Evolutionary conservation across 1,140 invertebrate species (phyloP).

Genomic region (Megalonaias nervosa): DNA sequence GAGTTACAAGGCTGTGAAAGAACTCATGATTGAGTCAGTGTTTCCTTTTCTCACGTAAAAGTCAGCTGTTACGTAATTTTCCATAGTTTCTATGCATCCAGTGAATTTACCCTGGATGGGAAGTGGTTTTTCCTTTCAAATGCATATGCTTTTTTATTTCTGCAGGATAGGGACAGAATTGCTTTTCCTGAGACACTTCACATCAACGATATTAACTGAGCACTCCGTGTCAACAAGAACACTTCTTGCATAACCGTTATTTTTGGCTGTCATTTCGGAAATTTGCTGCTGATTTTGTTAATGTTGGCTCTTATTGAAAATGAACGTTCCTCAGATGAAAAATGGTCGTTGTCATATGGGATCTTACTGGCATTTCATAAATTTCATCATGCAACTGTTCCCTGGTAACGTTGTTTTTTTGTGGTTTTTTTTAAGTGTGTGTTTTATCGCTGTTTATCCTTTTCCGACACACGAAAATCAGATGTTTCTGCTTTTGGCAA

Average conservation of each 20-base stretch:
- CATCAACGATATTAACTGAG: neutral
- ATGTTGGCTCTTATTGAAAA: neutral
- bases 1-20: neutral
- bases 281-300: neutral
- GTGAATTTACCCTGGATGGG: neutral
- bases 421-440: no score
- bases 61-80: neutral
- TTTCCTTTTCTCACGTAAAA: slow-evolving; percentile 2
- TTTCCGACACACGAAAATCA: no score
- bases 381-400: no score
- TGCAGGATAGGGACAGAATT: neutral
- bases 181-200: neutral
- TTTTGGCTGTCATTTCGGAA: neutral
- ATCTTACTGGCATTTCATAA: no score
- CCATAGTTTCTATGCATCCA: neutral
- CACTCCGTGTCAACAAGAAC: neutral
- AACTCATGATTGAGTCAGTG: neutral
- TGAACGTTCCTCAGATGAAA: slow-evolving; percentile 6
- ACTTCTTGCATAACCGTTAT: neutral
- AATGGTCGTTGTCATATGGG: no score
- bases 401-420: no score
- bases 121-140: neutral
- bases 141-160: neutral
- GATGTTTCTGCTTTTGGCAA: no score
- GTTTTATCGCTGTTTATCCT: no score